Evolutionary conservation across 2,797 vertebrate genomes (phyloP).

Genomic region (Enteromius treurensis): DNA sequence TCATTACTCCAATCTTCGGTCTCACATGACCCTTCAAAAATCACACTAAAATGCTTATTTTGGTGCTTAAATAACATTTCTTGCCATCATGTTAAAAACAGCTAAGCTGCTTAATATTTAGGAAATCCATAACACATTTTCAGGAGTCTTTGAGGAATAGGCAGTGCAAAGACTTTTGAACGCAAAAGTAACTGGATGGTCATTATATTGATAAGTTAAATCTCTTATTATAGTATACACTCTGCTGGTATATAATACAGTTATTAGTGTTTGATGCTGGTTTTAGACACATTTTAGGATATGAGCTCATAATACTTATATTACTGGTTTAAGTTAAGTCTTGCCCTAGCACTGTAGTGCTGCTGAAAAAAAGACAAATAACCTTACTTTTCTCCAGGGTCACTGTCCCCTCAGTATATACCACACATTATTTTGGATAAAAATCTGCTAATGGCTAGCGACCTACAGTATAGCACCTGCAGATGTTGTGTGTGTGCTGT

Average conservation of each 20-base stretch:
- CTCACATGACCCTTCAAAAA: constrained; percentile 2
- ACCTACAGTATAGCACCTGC: constrained; percentile 14
- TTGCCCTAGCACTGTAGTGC: not conserved
- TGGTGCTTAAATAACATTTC: not conserved
- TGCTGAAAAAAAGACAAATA: not conserved
- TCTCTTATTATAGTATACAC: too few species aligned
- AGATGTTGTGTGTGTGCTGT: not conserved
- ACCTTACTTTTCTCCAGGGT: not conserved
- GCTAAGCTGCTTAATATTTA: not conserved
- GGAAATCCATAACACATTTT: not conserved
- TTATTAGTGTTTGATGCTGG: not conserved
- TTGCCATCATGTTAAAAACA: not conserved
- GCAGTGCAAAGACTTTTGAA: not conserved
- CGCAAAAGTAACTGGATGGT: not conserved
- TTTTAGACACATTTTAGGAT: not conserved
- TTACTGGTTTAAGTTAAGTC: not conserved
- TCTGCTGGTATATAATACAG: not conserved
- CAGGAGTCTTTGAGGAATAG: not conserved
- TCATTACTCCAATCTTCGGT: not conserved
- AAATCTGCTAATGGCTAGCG: constrained; percentile 26
- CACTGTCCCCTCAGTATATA: not conserved
- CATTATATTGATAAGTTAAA: not conserved
- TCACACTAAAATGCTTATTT: not conserved
- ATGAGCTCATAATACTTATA: not conserved
- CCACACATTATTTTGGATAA: not conserved